Conservation (phyloP, 2,888 invertebrate genomes). For the Meteorus colon region DNA sequence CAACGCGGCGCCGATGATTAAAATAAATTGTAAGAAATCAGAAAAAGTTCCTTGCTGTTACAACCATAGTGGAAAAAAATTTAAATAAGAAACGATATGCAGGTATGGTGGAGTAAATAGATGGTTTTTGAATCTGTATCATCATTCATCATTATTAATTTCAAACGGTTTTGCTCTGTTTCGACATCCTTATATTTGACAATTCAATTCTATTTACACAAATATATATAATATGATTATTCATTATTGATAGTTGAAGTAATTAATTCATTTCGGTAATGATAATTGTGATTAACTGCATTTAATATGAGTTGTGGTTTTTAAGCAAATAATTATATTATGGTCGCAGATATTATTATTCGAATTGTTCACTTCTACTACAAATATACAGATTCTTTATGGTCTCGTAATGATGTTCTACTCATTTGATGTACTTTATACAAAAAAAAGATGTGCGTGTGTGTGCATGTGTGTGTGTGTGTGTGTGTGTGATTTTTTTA, state of each 20-base stretch:
- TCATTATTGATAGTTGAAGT: not conserved
- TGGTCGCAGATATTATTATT: slow-evolving; percentile 54
- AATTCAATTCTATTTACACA: slow-evolving; percentile 22
- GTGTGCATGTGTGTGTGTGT: not conserved
- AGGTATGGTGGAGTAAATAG: not conserved
- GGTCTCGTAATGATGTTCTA: slow-evolving; percentile 23
- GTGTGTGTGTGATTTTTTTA: not conserved
- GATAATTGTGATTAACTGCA: slow-evolving; percentile 64
- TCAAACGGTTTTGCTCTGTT: slow-evolving; percentile 1
- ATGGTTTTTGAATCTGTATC: not conserved
- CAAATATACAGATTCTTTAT: slow-evolving; percentile 69
- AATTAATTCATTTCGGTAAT: slow-evolving; percentile 53
- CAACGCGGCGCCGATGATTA: not conserved
- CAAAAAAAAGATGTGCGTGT: slow-evolving; percentile 22
- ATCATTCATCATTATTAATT: slow-evolving; percentile 28
- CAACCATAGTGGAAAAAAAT: not conserved
- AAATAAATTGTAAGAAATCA: not conserved
- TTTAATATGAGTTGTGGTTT: slow-evolving; percentile 48
- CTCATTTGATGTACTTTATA: slow-evolving; percentile 34
- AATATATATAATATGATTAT: slow-evolving; percentile 11
- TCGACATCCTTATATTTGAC: slow-evolving; percentile 17
- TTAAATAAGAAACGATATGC: not conserved
- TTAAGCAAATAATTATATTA: slow-evolving; percentile 60
- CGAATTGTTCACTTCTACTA: slow-evolving; percentile 68
- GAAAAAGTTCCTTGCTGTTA: too few relatives aligned